A percentile compares a stretch with the other conserved stretches of the same genome.
Conservation (phyloP, 2,888 invertebrate genomes). For the Latrodectus elegans region DNA sequence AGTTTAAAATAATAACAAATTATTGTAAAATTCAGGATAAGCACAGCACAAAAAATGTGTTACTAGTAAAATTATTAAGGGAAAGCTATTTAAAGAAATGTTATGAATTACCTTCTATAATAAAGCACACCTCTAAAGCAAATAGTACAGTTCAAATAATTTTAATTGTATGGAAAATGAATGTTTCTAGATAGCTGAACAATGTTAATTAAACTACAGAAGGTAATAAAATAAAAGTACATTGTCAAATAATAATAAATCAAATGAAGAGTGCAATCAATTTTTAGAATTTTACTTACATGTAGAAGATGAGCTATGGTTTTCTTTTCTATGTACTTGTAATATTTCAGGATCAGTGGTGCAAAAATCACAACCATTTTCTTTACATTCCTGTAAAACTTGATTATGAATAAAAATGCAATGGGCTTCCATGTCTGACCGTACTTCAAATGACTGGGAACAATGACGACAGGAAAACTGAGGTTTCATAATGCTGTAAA, state of each 20-base stretch:
- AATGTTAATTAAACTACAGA: not conserved
- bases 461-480: constrained; percentile 65
- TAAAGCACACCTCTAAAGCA: too few species aligned
- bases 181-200: not conserved
- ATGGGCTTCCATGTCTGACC: constrained; percentile 69
- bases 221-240: not conserved
- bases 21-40: too few species aligned
- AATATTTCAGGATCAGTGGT: constrained; percentile 66
- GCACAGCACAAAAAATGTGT: too few species aligned
- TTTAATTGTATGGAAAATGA: not conserved
- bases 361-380: constrained; percentile 67
- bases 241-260: not conserved
- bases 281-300: constrained; percentile 13
- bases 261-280: not conserved
- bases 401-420: constrained; percentile 68
- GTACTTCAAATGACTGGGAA: constrained; percentile 64
- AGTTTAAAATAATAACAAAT: too few species aligned
- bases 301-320: constrained; percentile 57
- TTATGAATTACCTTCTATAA: too few species aligned
- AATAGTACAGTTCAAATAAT: too few species aligned
- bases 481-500: constrained; percentile 42
- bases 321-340: constrained; percentile 62
- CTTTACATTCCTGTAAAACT: constrained; percentile 61
- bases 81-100: too few species aligned
- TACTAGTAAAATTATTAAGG: too few species aligned